Conservation (phyloP, 2,113 vertebrate genomes). For the Ceyx margarethae region DNA sequence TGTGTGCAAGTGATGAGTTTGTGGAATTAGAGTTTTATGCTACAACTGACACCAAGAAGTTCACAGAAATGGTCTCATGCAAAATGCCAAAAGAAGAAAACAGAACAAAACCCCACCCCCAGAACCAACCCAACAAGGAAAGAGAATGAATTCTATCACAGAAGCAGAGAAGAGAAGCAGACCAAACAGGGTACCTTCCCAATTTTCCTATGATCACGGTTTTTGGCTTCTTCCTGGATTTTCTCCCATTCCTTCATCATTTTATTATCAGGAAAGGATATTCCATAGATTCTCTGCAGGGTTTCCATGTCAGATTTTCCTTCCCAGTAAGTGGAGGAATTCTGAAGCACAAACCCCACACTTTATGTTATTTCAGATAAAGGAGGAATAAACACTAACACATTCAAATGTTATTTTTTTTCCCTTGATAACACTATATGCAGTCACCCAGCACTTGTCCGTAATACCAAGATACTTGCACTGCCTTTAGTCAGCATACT, state of each 20-base stretch:
- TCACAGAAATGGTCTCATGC: not conserved
- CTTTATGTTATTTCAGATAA: not conserved
- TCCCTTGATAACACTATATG: not conserved
- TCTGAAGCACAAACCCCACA: conserved; percentile 51
- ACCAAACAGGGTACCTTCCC: conserved; percentile 64
- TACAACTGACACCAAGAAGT: not conserved
- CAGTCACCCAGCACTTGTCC: not conserved
- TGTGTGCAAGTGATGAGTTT: not conserved
- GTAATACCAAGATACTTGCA: not conserved
- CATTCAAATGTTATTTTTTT: not conserved
- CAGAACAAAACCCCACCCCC: not conserved
- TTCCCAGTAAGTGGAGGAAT: conserved; percentile 79
- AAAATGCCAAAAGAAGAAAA: not conserved
- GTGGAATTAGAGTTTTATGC: not conserved
- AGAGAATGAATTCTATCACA: not conserved
- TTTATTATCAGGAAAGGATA: conserved; percentile 79
- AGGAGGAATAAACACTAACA: not conserved
- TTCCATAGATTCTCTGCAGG: conserved; percentile 79
- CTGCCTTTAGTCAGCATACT: not conserved
- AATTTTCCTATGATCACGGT: conserved; percentile 77
- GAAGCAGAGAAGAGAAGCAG: not conserved
- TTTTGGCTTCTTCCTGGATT: conserved; percentile 77
- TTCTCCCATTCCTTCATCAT: conserved; percentile 79
- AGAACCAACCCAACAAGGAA: not conserved
- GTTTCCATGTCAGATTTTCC: conserved; percentile 79